Conservation (phyloP, 2,797 vertebrate species). For the Oreochromis grahami region DNA sequence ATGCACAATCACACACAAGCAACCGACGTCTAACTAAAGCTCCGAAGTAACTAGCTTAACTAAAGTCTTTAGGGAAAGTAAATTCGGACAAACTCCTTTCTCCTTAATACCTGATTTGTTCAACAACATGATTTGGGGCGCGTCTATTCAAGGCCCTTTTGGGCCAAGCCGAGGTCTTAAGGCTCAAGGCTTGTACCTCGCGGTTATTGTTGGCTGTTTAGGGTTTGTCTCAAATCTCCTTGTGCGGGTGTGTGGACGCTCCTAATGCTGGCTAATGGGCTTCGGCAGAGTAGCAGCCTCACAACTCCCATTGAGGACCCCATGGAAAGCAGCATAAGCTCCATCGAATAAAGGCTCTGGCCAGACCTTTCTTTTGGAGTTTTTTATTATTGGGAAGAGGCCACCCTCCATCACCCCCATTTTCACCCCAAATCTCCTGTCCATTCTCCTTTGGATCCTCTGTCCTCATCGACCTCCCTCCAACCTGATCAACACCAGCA, state of each 20-base stretch:
- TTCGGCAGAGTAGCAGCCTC: slow-evolving; percentile 73
- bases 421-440: slow-evolving; percentile 73
- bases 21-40: slow-evolving; percentile 84
- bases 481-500: slow-evolving; percentile 55
- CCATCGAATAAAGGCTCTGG: slow-evolving; percentile 67
- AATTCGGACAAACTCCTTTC: slow-evolving; percentile 99
- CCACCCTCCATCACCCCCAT: slow-evolving; percentile 72
- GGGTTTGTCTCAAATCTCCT: slow-evolving; percentile 97
- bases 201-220: slow-evolving; percentile 81
- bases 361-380: slow-evolving; percentile 74
- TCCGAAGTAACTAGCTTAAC: slow-evolving; percentile 99
- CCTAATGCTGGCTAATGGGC: slow-evolving; percentile 95
- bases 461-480: slow-evolving; percentile 55
- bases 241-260: slow-evolving; percentile 81
- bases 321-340: slow-evolving; percentile 77
- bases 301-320: slow-evolving; percentile 72
- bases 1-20: slow-evolving; percentile 79
- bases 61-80: slow-evolving; percentile 99
- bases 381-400: slow-evolving; percentile 73
- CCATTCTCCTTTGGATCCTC: slow-evolving; percentile 68
- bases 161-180: slow-evolving; percentile 81
- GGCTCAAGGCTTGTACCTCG: slow-evolving; percentile 82
- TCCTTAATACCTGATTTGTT: slow-evolving; percentile 99
- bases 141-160: slow-evolving; percentile 98
- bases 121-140: slow-evolving; percentile 99